These are phyloP conservation scores for Sula dactylatra DNA, from an alignment of 2,113 vertebrate species.

Conservation along the genomic window DNA sequence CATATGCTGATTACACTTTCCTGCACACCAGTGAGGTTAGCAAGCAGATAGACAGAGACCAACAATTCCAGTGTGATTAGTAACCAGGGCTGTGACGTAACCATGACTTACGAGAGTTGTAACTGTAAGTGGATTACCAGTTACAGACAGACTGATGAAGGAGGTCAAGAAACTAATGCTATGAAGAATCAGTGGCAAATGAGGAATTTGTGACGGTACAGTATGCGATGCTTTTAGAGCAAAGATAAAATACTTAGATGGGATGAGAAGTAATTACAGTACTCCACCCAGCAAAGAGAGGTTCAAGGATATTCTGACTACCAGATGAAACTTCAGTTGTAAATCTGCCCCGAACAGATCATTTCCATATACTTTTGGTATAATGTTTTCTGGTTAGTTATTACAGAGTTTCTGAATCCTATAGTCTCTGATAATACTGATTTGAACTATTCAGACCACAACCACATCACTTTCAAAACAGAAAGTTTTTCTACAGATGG, in stretches of 20 bases:
- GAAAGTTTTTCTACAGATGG: background rate
- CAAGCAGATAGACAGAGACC: background rate
- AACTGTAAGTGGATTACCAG: background rate
- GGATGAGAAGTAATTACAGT: background rate
- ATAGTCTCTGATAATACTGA: background rate
- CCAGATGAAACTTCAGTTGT: background rate
- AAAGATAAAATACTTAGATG: background rate
- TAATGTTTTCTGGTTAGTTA: background rate
- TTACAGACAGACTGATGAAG: background rate
- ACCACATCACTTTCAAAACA: background rate
- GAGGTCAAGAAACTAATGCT: background rate
- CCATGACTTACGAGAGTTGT: background rate
- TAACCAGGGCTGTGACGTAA: background rate
- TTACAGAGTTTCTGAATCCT: background rate
- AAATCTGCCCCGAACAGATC: background rate
- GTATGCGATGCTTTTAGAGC: background rate
- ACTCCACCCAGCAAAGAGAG: background rate
- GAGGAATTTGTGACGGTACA: background rate
- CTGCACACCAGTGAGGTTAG: background rate
- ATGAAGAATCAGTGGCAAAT: background rate
- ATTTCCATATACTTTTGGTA: background rate
- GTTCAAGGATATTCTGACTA: background rate
- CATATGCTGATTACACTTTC: background rate
- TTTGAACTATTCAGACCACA: background rate
- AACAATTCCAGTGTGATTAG: background rate